phyloP scores from a whole-genome alignment of 2,888 invertebrate genomes.

The Oscheius sp. region DNA sequence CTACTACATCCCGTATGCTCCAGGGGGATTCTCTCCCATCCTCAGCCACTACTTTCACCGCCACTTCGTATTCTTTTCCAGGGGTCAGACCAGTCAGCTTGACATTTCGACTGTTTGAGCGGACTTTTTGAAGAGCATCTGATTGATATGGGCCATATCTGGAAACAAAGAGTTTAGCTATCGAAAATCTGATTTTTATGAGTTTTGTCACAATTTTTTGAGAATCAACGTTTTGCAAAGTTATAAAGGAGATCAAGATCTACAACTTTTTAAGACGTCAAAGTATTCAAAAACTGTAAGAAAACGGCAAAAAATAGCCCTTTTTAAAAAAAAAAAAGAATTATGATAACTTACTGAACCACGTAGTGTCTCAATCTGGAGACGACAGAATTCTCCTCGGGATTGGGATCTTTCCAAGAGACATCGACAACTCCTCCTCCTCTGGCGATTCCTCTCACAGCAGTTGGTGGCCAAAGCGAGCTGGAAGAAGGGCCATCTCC shows the following conservation, averaged over 20 bases:
- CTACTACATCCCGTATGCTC: constrained; percentile 58
- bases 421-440: constrained; percentile 50
- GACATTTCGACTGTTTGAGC: constrained; percentile 50
- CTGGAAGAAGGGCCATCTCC: constrained; percentile 26
- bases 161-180: background rate
- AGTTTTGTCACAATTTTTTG: no score
- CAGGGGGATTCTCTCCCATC: constrained; percentile 63
- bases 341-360: constrained; percentile 50
- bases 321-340: no score
- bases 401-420: constrained; percentile 65
- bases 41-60: constrained; percentile 59
- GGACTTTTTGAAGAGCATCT: constrained; percentile 51
- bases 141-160: constrained; percentile 53
- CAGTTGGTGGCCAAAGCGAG: constrained; percentile 57
- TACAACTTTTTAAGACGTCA: no score
- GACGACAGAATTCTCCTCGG: constrained; percentile 41
- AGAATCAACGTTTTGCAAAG: no score
- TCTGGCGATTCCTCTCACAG: constrained; percentile 45
- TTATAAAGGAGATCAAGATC: no score
- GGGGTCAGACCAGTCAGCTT: constrained; percentile 31
- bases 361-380: constrained; percentile 57
- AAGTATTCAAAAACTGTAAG: no score
- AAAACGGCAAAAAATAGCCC: no score
- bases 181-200: no score
- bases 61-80: constrained; percentile 58